Conservation (phyloP, 2,888 invertebrate species). For the Rotaria sp. region DNA sequence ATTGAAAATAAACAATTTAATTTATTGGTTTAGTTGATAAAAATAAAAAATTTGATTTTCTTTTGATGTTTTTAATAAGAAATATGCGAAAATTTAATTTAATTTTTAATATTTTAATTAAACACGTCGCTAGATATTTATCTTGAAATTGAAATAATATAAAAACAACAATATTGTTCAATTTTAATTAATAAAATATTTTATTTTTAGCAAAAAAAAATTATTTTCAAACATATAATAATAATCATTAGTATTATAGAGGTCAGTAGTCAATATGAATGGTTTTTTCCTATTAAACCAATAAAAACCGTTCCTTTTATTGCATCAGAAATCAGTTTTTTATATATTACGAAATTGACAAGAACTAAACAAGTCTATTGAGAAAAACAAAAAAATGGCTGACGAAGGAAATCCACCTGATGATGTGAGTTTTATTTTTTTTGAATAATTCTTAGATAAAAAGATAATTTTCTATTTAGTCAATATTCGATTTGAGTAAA, state of each 20-base stretch:
- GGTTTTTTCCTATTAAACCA: neutral
- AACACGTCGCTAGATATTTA: neutral
- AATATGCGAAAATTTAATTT: neutral
- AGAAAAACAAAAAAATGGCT: neutral
- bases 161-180: too few relatives aligned
- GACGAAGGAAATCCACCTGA: neutral
- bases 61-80: neutral
- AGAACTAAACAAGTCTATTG: neutral
- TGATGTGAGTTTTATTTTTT: neutral
- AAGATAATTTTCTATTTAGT: neutral
- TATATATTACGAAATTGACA: neutral
- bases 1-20: neutral
- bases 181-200: too few relatives aligned
- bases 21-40: neutral
- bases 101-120: neutral
- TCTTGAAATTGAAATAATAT: neutral
- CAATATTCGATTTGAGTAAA: conserved; percentile 20
- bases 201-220: neutral
- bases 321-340: neutral
- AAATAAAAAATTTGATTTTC: neutral
- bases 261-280: neutral
- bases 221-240: neutral
- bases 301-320: neutral
- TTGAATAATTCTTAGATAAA: neutral
- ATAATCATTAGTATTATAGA: neutral